Evolutionary conservation across 1,140 invertebrate species (phyloP).

Genomic region (Drosophila azteca): DNA sequence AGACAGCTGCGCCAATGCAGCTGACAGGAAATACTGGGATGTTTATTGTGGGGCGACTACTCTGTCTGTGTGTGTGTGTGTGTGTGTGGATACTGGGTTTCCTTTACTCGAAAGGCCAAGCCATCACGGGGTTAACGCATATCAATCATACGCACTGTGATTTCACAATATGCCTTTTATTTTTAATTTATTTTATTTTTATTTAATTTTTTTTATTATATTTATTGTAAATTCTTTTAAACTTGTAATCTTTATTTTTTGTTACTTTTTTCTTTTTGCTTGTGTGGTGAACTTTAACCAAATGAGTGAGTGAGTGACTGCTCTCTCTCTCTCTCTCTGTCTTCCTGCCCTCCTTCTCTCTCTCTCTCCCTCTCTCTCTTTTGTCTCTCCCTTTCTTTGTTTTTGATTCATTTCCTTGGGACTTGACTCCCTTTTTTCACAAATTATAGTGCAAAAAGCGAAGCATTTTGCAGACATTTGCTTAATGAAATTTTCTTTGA

Average conservation of each 20-base stretch:
- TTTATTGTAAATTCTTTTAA: too few relatives aligned
- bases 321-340: slow-evolving; percentile 1
- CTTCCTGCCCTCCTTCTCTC: slow-evolving; percentile 6
- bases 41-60: slow-evolving; percentile 15
- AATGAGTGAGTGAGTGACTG: too few relatives aligned
- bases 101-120: slow-evolving; percentile 26
- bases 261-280: background rate
- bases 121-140: slow-evolving; percentile 14
- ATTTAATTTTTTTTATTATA: too few relatives aligned
- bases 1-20: slow-evolving; percentile 35
- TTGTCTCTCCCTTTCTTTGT: slow-evolving; percentile 8
- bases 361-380: background rate
- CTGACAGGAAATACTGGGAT: slow-evolving; percentile 55
- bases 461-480: slow-evolving; percentile 11
- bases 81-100: slow-evolving; percentile 31
- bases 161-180: background rate
- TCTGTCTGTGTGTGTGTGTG: too few relatives aligned
- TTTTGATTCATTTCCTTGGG: background rate
- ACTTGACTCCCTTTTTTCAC: background rate
- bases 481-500: slow-evolving; percentile 22
- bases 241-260: background rate
- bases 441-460: background rate
- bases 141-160: slow-evolving; percentile 45
- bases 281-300: slow-evolving; percentile 7
- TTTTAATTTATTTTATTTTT: too few relatives aligned